phyloP scores from a whole-genome alignment of 2,797 vertebrate species.

The Tokudaia muenninki region DNA sequence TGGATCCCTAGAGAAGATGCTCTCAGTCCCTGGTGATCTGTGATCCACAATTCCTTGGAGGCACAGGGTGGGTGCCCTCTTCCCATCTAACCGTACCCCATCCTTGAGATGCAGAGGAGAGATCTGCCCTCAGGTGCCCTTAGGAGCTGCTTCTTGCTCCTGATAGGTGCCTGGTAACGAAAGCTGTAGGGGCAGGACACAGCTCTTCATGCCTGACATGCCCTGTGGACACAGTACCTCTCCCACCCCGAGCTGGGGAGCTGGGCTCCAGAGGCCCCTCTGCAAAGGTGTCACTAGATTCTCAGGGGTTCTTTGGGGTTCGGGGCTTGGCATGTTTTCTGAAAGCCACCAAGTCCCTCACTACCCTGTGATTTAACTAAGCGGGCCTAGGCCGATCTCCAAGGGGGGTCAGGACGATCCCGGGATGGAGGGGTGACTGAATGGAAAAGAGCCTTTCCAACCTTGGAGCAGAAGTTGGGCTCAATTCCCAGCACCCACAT shows the following conservation, averaged over 20 bases:
- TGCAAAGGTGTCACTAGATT: conserved; percentile 62
- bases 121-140: too few relatives aligned
- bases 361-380: too few relatives aligned
- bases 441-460: too few relatives aligned
- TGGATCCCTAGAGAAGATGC: neutral
- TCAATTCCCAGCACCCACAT: neutral
- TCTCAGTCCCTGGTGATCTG: neutral
- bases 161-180: conserved; percentile 81
- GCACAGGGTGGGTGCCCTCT: neutral
- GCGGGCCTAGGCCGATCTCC: neutral
- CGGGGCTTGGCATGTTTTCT: neutral
- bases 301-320: neutral
- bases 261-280: conserved; percentile 70
- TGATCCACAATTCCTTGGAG: neutral
- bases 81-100: too few relatives aligned
- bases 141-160: neutral
- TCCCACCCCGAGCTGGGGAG: conserved; percentile 40
- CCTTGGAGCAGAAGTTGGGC: neutral
- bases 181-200: conserved; percentile 79
- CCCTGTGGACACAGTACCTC: neutral
- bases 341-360: neutral
- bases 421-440: neutral
- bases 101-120: too few relatives aligned
- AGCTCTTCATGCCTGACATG: too few relatives aligned
- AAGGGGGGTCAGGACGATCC: neutral